Base-by-base conservation (phyloP, 2,113 vertebrate species). In the Sakesphorus luctuosus region DNA sequence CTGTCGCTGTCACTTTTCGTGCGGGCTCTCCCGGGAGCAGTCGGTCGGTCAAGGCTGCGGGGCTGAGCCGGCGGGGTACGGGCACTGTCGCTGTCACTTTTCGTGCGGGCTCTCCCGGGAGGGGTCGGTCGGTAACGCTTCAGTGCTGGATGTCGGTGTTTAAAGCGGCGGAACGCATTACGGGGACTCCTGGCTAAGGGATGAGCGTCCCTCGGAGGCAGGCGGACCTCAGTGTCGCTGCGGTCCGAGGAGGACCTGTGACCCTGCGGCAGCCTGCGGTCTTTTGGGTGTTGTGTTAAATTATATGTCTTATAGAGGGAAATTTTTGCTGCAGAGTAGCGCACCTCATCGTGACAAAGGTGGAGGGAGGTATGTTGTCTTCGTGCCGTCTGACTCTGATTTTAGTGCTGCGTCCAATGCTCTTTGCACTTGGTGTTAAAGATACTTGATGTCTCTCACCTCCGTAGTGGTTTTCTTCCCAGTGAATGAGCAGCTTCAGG, bases 301-400 rank as follows among this genome's bases (percentile, higher is more conserved):
- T 25, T 23, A 0, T 1, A 1, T 3, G 6, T 8, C 17, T 25
- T 14, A 2, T 0, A 28, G 33, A 38, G n/a, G 26, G 20, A 21
- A 36, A 2, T 11, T 20, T 5, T 14, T 9, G n/a, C 53, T 19
- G 62, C 26, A 2, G 52, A 3, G 46, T 31, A 6, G 0, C 0
- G 20, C 29, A 1, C 18, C 56, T 33, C 7, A 1, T 20, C 2
- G 0, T 18, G 53, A 10, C 7, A 7, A 4, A 28, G 33, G 59
- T 33, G 44, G 40, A 33, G 46, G 76, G 40, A 33, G 46, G 76
- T 3, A 3, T 10, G 19, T 23, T 36, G 28, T 36, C 25, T n/a
- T 65, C 0, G 1, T 35, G 61, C 13, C 17, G 33, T 11, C 29
- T 18, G 78, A 21, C 40, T 76, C 58, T n/a, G 15, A 2, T 38